Evolutionary conservation across 2,113 vertebrate genomes (phyloP).

Genomic region (Psophia crepitans): DNA sequence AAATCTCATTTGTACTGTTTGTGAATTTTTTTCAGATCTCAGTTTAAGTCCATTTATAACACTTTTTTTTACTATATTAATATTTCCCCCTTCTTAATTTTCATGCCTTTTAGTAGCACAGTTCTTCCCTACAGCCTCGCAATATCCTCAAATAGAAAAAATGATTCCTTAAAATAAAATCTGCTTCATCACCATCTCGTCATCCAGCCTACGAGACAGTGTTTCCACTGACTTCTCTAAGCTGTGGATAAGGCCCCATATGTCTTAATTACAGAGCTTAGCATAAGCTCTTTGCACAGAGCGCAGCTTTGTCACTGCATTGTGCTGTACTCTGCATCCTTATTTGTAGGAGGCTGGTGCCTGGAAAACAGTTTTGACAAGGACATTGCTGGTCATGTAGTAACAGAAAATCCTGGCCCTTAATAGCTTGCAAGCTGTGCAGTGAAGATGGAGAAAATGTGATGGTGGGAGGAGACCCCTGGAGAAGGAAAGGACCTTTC

Average conservation of each 20-base stretch:
- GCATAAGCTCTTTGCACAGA: slow-evolving; percentile 35
- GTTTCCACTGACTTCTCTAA: slow-evolving; percentile 42
- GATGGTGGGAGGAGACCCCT: not conserved
- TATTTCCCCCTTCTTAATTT: not conserved
- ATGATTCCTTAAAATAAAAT: slow-evolving; percentile 50
- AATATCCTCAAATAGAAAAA: not conserved
- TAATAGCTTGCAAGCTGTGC: not conserved
- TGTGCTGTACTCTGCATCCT: not conserved
- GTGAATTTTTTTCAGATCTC: not conserved
- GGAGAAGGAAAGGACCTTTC: not conserved
- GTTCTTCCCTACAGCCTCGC: not conserved
- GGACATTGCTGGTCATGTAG: not conserved
- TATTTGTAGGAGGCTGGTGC: not conserved
- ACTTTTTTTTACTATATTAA: not conserved
- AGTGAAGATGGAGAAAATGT: not conserved
- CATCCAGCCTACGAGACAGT: slow-evolving; percentile 5
- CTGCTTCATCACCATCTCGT: slow-evolving; percentile 46
- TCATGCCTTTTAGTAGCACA: not conserved
- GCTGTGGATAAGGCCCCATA: slow-evolving; percentile 38
- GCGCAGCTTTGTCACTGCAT: not conserved
- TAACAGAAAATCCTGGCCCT: not conserved
- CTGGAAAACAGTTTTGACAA: slow-evolving; percentile 15
- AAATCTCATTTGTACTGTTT: not conserved
- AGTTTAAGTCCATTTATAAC: not conserved
- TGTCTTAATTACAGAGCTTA: slow-evolving; percentile 54